Conservation (phyloP, 2,113 vertebrate species). For the Ptilorrhoa leucosticta region DNA sequence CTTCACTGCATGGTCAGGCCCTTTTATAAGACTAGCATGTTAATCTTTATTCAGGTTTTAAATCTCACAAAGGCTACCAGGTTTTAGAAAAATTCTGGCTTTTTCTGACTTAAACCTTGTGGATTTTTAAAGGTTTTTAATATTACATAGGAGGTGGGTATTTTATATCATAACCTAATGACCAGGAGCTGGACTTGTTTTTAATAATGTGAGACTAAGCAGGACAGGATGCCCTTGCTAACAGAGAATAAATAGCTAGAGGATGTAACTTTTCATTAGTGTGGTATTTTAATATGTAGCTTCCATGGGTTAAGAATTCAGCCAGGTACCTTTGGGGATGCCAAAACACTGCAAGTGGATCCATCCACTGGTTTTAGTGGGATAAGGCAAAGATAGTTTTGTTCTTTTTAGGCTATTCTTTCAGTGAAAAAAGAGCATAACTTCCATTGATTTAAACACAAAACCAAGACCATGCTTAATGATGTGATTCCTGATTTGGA, state of each 20-base stretch:
- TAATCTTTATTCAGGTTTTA: not conserved
- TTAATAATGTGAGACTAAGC: not conserved
- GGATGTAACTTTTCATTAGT: not conserved
- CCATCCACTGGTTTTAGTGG: not conserved
- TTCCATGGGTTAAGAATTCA: not conserved
- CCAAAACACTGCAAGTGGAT: not conserved
- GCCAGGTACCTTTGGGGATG: not conserved
- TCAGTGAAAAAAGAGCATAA: not conserved
- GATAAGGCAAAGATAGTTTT: not conserved
- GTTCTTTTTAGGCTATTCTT: not conserved
- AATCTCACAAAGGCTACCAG: not conserved
- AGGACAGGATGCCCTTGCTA: not conserved
- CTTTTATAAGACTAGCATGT: not conserved
- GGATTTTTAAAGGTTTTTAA: not conserved
- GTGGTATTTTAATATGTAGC: not conserved
- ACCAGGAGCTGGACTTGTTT: not conserved
- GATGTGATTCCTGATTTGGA: not conserved
- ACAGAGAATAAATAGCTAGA: not conserved
- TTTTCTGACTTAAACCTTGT: not conserved
- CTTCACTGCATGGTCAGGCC: not conserved
- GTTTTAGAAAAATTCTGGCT: not conserved
- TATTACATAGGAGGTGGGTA: not conserved
- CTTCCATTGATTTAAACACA: not conserved
- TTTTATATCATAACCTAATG: not conserved
- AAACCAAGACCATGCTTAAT: not conserved